phyloP scores from a whole-genome alignment of 2,888 invertebrate species.

The Enoplolaimus lenunculus region DNA sequence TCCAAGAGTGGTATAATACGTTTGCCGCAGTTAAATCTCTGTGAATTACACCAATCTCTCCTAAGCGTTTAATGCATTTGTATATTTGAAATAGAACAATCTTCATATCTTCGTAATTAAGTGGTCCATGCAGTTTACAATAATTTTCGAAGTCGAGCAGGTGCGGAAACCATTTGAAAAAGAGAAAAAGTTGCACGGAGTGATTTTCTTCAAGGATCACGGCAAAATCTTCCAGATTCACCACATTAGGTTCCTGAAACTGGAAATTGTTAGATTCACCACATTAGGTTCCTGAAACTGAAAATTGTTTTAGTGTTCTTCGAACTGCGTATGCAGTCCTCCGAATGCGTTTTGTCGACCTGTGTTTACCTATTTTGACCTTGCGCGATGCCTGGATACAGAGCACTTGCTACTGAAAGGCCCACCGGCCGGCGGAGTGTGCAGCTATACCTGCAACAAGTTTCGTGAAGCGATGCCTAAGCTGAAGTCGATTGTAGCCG shows the following conservation, averaged over 20 bases:
- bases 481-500: background rate
- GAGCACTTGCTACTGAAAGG: background rate
- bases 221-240: background rate
- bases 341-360: background rate
- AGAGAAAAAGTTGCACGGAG: background rate
- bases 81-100: background rate
- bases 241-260: too few species aligned
- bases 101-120: background rate
- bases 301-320: background rate
- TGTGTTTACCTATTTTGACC: background rate
- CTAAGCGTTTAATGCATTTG: background rate
- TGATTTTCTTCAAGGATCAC: too few species aligned
- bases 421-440: background rate
- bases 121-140: background rate
- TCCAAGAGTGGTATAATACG: background rate
- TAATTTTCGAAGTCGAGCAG: background rate
- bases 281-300: background rate
- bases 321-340: background rate
- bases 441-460: background rate
- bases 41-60: background rate
- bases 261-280: too few species aligned
- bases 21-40: background rate
- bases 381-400: background rate
- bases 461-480: background rate
- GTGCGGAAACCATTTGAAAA: background rate